Conservation (phyloP, 2,888 invertebrate genomes). For the Drosophila paracracens region DNA sequence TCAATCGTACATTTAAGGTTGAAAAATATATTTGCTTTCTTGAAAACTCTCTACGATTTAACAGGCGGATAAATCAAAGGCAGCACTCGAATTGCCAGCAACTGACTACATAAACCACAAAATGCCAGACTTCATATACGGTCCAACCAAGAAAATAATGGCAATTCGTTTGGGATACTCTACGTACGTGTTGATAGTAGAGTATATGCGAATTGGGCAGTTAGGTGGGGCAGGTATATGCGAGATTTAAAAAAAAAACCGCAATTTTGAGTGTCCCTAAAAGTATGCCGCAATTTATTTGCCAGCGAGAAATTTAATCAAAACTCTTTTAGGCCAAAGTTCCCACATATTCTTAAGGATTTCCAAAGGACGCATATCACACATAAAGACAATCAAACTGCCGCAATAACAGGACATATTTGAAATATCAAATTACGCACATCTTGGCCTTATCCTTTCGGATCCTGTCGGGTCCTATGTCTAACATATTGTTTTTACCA, state of each 20-base stretch:
- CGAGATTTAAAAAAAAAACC: neutral
- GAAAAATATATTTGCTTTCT: neutral
- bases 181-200: neutral
- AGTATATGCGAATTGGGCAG: neutral
- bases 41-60: neutral
- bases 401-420: too few species aligned
- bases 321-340: neutral
- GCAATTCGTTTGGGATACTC: slow-evolving; percentile 21
- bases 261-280: neutral
- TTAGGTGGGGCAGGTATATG: neutral
- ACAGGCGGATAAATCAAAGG: slow-evolving; percentile 38
- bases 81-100: slow-evolving; percentile 10
- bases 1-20: too few species aligned
- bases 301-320: neutral
- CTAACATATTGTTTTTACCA: neutral
- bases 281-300: neutral
- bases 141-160: slow-evolving; percentile 6
- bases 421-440: too few species aligned
- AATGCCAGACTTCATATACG: slow-evolving; percentile 30
- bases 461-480: neutral
- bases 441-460: too few species aligned
- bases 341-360: neutral
- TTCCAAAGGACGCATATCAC: neutral
- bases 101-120: slow-evolving; percentile 19
- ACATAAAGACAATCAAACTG: too few species aligned